Conservation (phyloP, 2,797 vertebrate species). For the Falco berigora region DNA sequence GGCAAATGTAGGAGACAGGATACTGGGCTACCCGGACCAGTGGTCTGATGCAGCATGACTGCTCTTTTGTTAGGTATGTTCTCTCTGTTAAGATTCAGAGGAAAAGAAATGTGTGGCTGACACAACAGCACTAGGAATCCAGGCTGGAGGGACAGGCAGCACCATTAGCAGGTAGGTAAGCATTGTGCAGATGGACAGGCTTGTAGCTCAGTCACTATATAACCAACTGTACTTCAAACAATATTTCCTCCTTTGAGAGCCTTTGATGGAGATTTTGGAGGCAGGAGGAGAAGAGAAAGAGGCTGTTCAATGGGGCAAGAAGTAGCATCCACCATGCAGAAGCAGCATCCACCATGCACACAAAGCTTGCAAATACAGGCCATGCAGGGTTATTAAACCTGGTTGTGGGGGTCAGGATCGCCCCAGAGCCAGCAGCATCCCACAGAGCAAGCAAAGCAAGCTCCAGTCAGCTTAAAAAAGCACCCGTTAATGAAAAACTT, state of each 20-base stretch:
- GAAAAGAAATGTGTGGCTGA: not conserved
- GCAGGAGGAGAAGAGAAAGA: not conserved
- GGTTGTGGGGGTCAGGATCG: conserved; percentile 3
- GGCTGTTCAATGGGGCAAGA: not conserved
- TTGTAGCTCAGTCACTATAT: not conserved
- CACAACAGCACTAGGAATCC: not conserved
- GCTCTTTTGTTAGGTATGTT: not conserved
- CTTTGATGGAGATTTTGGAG: not conserved
- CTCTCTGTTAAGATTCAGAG: not conserved
- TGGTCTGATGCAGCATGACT: not conserved
- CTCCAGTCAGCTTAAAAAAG: conserved; percentile 37
- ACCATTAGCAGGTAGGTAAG: not conserved
- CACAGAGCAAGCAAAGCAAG: conserved; percentile 16
- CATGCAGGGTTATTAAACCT: conserved; percentile 5
- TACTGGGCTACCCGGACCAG: not conserved
- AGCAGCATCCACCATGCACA: not conserved
- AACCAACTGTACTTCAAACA: conserved; percentile 7
- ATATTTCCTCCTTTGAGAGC: not conserved
- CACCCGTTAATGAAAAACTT: conserved; percentile 57
- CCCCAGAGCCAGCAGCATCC: conserved; percentile 25
- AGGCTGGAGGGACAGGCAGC: not conserved
- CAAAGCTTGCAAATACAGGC: not conserved
- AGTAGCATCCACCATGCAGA: not conserved
- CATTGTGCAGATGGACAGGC: not conserved
- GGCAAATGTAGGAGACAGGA: not conserved